Conservation (phyloP, 2,113 vertebrate species). For the Anolis sagrei region DNA sequence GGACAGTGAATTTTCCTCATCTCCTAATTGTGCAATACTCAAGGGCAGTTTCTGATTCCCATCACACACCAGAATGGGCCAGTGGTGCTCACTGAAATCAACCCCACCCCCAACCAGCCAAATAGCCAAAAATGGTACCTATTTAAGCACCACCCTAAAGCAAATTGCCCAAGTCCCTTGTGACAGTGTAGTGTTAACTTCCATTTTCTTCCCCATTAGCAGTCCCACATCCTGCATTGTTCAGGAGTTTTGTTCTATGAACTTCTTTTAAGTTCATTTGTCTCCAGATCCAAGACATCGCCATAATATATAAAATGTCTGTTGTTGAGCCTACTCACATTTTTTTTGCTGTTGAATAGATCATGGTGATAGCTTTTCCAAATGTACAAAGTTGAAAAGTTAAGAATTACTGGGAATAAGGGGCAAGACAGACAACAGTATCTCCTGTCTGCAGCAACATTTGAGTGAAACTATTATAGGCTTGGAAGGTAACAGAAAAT, state of each 20-base stretch:
- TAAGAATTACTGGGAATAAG: not conserved
- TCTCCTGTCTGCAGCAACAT: not conserved
- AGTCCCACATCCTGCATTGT: too few species aligned
- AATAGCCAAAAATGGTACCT: too few species aligned
- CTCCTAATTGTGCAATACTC: too few species aligned
- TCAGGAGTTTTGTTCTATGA: not conserved
- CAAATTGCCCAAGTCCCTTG: too few species aligned
- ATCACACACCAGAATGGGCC: too few species aligned
- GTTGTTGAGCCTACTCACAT: not conserved
- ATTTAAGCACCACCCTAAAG: too few species aligned
- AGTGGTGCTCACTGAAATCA: too few species aligned
- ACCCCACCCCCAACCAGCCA: too few species aligned
- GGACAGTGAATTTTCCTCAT: too few species aligned
- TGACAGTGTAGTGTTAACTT: too few species aligned
- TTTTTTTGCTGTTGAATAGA: not conserved
- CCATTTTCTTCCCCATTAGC: too few species aligned
- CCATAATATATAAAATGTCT: not conserved
- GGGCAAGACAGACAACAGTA: rapidly evolving
- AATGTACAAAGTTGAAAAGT: not conserved
- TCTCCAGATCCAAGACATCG: not conserved
- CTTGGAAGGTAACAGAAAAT: not conserved
- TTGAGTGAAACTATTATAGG: not conserved
- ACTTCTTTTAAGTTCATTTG: not conserved
- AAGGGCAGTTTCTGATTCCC: too few species aligned
- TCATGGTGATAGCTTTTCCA: not conserved